Conservation (phyloP, 2,888 invertebrate genomes). For the Callyntrura sp. region DNA sequence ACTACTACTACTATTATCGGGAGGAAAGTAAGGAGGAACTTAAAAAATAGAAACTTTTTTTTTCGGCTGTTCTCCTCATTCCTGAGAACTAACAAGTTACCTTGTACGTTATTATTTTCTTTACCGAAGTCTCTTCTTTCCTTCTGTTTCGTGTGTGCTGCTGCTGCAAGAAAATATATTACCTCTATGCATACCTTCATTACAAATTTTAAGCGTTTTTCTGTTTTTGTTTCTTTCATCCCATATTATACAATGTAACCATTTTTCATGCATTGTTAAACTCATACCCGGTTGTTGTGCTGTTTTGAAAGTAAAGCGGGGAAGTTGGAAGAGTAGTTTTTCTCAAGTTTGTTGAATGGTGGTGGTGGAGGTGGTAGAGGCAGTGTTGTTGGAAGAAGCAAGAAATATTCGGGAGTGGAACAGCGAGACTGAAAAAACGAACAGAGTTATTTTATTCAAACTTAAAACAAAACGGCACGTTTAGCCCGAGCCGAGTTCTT, state of each 20-base stretch:
- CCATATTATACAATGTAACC: neutral
- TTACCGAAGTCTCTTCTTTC: neutral
- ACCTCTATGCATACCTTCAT: too few species aligned
- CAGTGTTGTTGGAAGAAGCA: neutral
- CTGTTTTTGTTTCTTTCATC: neutral
- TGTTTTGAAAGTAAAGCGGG: constrained; percentile 17
- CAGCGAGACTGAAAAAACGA: neutral
- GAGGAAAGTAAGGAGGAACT: neutral
- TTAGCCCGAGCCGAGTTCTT: neutral
- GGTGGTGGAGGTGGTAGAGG: neutral
- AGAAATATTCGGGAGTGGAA: neutral
- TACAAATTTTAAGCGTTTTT: constrained; percentile 16
- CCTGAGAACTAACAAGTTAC: constrained; percentile 13
- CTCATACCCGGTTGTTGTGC: neutral
- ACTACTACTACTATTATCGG: neutral
- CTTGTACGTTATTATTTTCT: neutral
- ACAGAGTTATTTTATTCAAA: constrained; percentile 4
- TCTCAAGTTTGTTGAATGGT: constrained; percentile 26
- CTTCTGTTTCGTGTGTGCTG: neutral
- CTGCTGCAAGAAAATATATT: neutral
- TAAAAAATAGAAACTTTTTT: neutral
- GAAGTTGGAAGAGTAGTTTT: constrained; percentile 36
- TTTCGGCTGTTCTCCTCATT: neutral
- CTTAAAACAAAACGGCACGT: neutral
- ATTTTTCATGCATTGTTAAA: constrained; percentile 45